Base-by-base conservation (phyloP, 1,140 invertebrate genomes). In the Lepidurus couesii region DNA sequence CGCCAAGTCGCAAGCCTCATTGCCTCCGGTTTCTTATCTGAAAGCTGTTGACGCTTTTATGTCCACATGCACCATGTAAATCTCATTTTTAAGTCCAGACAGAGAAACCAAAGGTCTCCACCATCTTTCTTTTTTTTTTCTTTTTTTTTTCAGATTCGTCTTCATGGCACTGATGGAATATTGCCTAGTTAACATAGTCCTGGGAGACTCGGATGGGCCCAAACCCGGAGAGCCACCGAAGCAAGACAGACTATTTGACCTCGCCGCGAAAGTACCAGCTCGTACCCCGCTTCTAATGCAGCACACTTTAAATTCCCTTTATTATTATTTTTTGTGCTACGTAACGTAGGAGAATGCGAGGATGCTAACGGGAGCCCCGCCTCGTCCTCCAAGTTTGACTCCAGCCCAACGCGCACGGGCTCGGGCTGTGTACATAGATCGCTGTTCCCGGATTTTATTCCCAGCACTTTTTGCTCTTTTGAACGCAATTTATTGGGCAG, bases 131-230 rank as follows among this genome's bases (percentile, higher is more conserved):
- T 65, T 34, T 47, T 78, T 8, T n/a, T n/a, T 74, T 76, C 13
- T 8, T 65, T 47, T 8, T 65, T 47, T 45, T 65, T 73, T 45
- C 82, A 91, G 90, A 44, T 95, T 96, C 85, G 95, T 96, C 82
- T 96, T 96, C 84, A 92, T 95, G 90, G 94, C 95, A 5, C 84
- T 96, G 45, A 96, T 96, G 95, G 95, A 96, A 84, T 96, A 96
- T 84, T 95, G 94, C 82, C 85, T 96, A 80, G 93, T 96, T 1
- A 96, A 96, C 82, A 95, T 96, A 74, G 92, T 96, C 0, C 87
- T 96, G 3, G 92, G 92, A 1, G 92, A 93, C 81, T 89, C 89
- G 9, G 90, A 91, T 79, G 85, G 86, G 0, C 86, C 86, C 0
- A 80, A 79, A 24, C 73, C 75, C 26, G 44, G 77, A 45, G 78